Base-by-base conservation (phyloP, 2,888 invertebrate genomes). In the Cataglyphis cursor region DNA sequence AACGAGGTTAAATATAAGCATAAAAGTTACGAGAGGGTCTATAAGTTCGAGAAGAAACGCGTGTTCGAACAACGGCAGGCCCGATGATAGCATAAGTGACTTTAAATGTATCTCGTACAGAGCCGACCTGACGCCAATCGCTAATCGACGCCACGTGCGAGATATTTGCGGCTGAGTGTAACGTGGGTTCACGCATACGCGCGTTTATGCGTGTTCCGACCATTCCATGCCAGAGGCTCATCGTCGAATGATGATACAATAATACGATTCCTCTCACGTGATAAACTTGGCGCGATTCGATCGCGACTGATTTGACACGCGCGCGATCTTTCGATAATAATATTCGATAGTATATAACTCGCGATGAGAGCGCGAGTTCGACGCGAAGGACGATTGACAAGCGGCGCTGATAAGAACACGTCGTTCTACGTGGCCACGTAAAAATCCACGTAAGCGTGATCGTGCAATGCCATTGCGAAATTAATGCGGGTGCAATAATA, bases 111-210 rank as follows among this genome's bases (percentile, higher is more conserved):
- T 72, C 76, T 72, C 81, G 5, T 4, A 8, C 8, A 8, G 0
- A 41, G 35, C 31, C 70, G 72, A 51, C 66, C 76, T 57, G 81
- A 84, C 75, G 72, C 59, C 66, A 28, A 61, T 87, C 85, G 84
- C 84, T 90, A 87, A 91, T 89, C 83, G 85, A 62, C 82, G 83
- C 91, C 88, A 90, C 88, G 91, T 89, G 90, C 84, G 76, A 82
- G 84, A 84, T 87, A 87, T 90, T 89, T 85, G 84, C 78, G 51
- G 38, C 38, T 41, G 68, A 82, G 74, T 28, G 15, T 85, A 82
- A 78, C 72, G 51, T 21, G 76, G 75, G 44, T 44, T 83, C 81
- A 59, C 65, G 72, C 9, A 44, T 61, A 78, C 59, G 59, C 51
- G 48, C 59, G 38, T 73, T 76, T 28, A 78, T 24, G 64, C 75